phyloP scores from a whole-genome alignment of 2,888 invertebrate species.

The Acleris holmiana region DNA sequence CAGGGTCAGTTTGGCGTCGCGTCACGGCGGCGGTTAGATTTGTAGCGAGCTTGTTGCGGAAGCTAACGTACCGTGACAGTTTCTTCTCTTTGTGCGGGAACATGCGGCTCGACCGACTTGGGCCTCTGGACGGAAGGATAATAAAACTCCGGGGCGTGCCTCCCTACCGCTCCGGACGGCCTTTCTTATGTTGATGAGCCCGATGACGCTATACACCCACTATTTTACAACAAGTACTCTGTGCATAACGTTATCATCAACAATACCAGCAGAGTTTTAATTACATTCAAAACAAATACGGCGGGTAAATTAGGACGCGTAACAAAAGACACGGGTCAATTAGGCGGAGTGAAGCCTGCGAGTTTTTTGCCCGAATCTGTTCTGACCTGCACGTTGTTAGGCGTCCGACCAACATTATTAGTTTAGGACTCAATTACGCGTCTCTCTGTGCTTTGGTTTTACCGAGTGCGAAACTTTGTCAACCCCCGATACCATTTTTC shows the following conservation, averaged over 20 bases:
- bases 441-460: slow-evolving; percentile 34
- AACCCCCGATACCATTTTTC: slow-evolving; percentile 40
- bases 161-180: slow-evolving; percentile 45
- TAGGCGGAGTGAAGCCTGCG: slow-evolving; percentile 48
- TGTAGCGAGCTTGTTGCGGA: slow-evolving; percentile 37
- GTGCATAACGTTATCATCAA: slow-evolving; percentile 53
- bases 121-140: slow-evolving; percentile 53
- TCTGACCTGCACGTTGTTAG: slow-evolving; percentile 65
- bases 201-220: slow-evolving; percentile 34
- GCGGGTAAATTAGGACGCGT: slow-evolving; percentile 59
- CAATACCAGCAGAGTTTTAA: slow-evolving; percentile 62
- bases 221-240: slow-evolving; percentile 45
- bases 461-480: slow-evolving; percentile 23
- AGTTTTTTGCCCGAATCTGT: slow-evolving; percentile 72
- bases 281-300: slow-evolving; percentile 64
- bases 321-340: slow-evolving; percentile 68
- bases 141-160: slow-evolving; percentile 73
- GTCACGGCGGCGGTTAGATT: slow-evolving; percentile 35
- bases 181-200: slow-evolving; percentile 75
- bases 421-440: slow-evolving; percentile 77
- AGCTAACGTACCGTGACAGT: slow-evolving; percentile 43
- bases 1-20: slow-evolving; percentile 13
- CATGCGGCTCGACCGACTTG: slow-evolving; percentile 49
- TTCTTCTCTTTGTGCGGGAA: slow-evolving; percentile 42
- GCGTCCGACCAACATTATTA: slow-evolving; percentile 67